phyloP scores from a whole-genome alignment of 2,113 vertebrate genomes.

The Anolis sagrei region DNA sequence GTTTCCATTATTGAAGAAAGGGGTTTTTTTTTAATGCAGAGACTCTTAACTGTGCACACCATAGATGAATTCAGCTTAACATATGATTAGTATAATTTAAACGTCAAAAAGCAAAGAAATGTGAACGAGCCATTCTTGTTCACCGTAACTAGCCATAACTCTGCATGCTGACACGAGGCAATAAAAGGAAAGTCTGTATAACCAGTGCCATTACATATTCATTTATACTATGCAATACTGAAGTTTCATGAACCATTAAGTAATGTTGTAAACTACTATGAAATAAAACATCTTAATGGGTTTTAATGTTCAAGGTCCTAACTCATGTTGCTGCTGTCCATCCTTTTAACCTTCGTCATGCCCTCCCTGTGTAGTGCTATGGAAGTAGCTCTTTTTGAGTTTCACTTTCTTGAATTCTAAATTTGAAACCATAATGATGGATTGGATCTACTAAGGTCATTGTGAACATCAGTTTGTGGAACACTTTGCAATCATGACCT shows the following conservation, averaged over 20 bases:
- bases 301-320: background rate
- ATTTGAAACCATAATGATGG: background rate
- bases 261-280: background rate
- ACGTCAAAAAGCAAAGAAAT: background rate
- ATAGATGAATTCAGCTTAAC: conserved; percentile 27
- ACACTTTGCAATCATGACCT: background rate
- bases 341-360: background rate
- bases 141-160: background rate
- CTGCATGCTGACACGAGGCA: background rate
- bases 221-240: background rate
- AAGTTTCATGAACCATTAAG: background rate
- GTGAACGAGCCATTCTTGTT: background rate
- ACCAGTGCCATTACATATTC: background rate
- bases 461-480: background rate
- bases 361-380: background rate
- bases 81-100: conserved; percentile 16
- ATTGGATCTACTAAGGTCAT: background rate
- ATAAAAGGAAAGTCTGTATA: background rate
- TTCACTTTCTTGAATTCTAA: background rate
- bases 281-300: background rate
- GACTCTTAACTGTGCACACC: background rate
- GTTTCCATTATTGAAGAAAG: conserved; percentile 52
- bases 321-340: background rate
- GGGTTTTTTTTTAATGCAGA: conserved; percentile 40
- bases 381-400: background rate